Evolutionary conservation across 2,797 vertebrate genomes (phyloP).

Genomic region (Moxostoma hubbsi): DNA sequence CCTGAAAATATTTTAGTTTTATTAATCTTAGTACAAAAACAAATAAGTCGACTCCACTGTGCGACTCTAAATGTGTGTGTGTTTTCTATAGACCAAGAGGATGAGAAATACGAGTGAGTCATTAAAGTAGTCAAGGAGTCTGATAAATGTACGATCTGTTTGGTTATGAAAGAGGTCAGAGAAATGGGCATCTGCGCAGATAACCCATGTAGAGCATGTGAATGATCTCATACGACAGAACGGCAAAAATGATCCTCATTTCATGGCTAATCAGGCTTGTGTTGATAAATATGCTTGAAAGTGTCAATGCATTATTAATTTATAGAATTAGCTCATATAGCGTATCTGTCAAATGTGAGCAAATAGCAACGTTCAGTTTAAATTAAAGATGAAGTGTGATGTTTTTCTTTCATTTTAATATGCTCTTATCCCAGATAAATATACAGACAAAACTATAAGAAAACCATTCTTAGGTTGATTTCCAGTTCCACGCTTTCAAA

Average conservation of each 20-base stretch:
- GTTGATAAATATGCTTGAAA: not conserved
- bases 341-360: too few relatives aligned
- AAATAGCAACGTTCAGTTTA: too few relatives aligned
- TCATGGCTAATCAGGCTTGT: constrained; percentile 15
- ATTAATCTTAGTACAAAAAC: constrained; percentile 57
- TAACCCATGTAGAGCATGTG: constrained; percentile 46
- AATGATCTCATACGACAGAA: constrained; percentile 60
- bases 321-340: not conserved
- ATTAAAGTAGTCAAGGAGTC: constrained; percentile 2
- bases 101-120: constrained; percentile 17
- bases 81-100: constrained; percentile 10
- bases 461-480: too few relatives aligned
- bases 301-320: not conserved
- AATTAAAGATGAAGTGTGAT: too few relatives aligned
- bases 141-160: constrained; percentile 28
- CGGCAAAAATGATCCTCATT: not conserved
- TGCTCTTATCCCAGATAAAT: too few relatives aligned
- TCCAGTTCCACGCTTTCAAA: too few relatives aligned
- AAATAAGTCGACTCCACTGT: constrained; percentile 45
- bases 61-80: constrained; percentile 14
- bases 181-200: not conserved
- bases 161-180: constrained; percentile 28
- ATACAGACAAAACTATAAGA: too few relatives aligned
- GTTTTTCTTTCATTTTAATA: too few relatives aligned
- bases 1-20: constrained; percentile 66